These are phyloP conservation scores for Triplophysa siluroides DNA, from an alignment of 2,113 vertebrate genomes.

Conservation along the genomic window DNA sequence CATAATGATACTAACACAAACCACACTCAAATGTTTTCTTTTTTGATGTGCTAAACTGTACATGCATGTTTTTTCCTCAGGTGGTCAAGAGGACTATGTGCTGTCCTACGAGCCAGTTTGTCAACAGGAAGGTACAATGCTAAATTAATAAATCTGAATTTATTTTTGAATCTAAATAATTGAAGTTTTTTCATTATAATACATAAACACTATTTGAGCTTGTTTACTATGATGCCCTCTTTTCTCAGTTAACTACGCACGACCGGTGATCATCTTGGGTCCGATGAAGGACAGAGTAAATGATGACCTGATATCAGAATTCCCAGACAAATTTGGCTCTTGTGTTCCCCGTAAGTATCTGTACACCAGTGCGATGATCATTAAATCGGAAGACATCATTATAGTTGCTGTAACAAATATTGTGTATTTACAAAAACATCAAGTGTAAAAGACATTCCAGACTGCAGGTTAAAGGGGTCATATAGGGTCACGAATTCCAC, in stretches of 20 bases:
- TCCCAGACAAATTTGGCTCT: conserved; percentile 97
- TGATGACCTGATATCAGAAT: conserved; percentile 97
- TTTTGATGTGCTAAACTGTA: not conserved
- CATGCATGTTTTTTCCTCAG: conserved; percentile 64
- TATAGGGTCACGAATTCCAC: no score
- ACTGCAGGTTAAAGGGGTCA: no score
- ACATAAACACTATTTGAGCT: not conserved
- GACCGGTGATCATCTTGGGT: conserved; percentile 95
- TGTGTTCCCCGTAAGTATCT: conserved; percentile 93
- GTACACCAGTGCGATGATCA: not conserved
- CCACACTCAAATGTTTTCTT: not conserved
- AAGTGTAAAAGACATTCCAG: not conserved
- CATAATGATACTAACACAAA: not conserved
- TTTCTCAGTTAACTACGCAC: conserved; percentile 86
- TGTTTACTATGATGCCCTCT: not conserved
- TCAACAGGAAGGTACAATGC: conserved; percentile 91
- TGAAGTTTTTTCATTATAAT: not conserved
- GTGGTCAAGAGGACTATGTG: conserved; percentile 95
- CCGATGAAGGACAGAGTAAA: conserved; percentile 99
- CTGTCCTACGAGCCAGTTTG: conserved; percentile 93
- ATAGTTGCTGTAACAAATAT: not conserved
- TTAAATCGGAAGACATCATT: no score
- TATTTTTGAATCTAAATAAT: not conserved
- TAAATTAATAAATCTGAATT: no score
- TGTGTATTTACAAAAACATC: not conserved